Base-by-base conservation (phyloP, 92 coral and sea anemone genomes). In the Zoanthus sansibaricus region DNA sequence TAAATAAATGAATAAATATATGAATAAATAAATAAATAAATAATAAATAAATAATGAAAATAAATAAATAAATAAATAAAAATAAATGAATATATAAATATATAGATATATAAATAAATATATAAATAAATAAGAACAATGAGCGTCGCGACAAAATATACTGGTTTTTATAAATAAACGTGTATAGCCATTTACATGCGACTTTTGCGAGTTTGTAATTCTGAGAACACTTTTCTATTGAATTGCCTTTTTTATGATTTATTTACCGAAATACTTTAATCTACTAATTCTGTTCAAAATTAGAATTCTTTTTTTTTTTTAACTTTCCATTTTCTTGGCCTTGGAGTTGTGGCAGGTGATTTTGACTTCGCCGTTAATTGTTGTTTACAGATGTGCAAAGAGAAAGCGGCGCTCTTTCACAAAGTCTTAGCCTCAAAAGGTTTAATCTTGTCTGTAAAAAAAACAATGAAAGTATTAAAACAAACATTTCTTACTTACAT, bases 341-440 rank as follows among this genome's bases (percentile, higher is more conserved):
- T 72, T 42, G 55, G 25, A 69, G 46, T 44, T 44, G 31, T 13
- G 1, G 12, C 55, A 49, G 46, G 42, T 76, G 82, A 14, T 54
- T 76, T 33, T 54, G 42, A 37, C 42, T 37, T 37, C 42, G 42
- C 31, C 62, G 46, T 76, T 9, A 76, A n/a, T 58, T 44, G 7
- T 58, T 52, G 82, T 76, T 51, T 7, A 76, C 37, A 7, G 47
- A 76, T 20, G 30, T 25, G 30, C 82, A 76, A 76, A 25, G 18
- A 33, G 67, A 76, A 17, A 76, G 68, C 4, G 66, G 82, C 16
- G 31, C 67, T 55, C 52, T 76, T 30, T 51, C 82, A 51, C 82
- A 76, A 52, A 76, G 82, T 54, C 54, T 52, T 9, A 64, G 67
- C 31, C 66, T 76, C 42, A 76, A 76, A 37, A 76, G 66, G 21